Evolutionary conservation across 2,888 invertebrate species (phyloP).

Genomic region (Unio delphinus): DNA sequence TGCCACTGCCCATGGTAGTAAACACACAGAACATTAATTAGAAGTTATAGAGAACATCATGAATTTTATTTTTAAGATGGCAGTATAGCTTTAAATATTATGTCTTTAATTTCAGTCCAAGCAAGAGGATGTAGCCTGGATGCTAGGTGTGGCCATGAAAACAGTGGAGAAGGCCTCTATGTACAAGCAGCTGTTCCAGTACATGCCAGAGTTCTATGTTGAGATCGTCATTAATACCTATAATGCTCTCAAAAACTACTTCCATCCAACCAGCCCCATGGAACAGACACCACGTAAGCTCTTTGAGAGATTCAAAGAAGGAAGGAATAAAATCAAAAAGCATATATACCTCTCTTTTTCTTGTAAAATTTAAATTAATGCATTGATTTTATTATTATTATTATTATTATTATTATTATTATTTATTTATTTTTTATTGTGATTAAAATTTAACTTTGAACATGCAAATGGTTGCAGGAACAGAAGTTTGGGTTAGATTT

Average conservation of each 20-base stretch:
- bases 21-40: background rate
- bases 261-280: conserved; percentile 78
- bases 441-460: too few relatives aligned
- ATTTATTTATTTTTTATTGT: too few relatives aligned
- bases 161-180: conserved; percentile 78
- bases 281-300: conserved; percentile 74
- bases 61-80: background rate
- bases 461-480: too few relatives aligned
- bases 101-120: conserved; percentile 71
- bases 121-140: conserved; percentile 77
- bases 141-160: conserved; percentile 77
- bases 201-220: conserved; percentile 83
- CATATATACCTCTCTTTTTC: too few relatives aligned
- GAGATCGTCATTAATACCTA: conserved; percentile 79
- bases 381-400: too few relatives aligned
- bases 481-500: too few relatives aligned
- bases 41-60: too few relatives aligned
- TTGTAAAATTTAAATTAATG: too few relatives aligned
- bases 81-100: background rate
- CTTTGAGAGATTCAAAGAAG: too few relatives aligned
- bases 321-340: too few relatives aligned
- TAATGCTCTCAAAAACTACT: conserved; percentile 78
- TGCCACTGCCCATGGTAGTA: background rate
- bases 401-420: too few relatives aligned
- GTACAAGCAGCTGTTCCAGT: conserved; percentile 79